A percentile compares a stretch with the other conserved stretches of the same genome.
phyloP scores from a whole-genome alignment of 2,797 vertebrate genomes.

The Oceanodroma leucorhoa region DNA sequence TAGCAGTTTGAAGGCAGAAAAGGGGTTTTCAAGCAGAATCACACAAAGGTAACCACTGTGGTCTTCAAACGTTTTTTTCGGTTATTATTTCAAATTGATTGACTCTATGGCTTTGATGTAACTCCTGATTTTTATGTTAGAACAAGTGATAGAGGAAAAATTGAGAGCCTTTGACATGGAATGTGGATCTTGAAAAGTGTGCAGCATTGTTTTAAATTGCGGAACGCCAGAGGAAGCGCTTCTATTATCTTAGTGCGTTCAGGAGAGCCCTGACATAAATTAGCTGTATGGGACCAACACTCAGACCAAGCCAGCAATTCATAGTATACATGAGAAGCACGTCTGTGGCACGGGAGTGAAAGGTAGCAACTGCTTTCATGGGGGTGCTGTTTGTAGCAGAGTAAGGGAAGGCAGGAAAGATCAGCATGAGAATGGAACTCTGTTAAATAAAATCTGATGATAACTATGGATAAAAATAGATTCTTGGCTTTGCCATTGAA shows the following conservation, averaged over 20 bases:
- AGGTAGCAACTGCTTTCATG: neutral
- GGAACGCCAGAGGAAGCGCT: neutral
- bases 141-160: neutral
- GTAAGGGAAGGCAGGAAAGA: neutral
- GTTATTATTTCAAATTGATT: neutral
- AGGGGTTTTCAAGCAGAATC: neutral
- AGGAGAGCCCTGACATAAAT: neutral
- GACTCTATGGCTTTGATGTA: neutral
- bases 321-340: neutral
- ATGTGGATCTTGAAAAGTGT: neutral
- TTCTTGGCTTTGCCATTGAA: neutral
- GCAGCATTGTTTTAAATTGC: neutral
- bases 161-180: neutral
- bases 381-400: neutral
- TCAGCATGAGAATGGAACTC: neutral
- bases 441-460: neutral
- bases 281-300: neutral
- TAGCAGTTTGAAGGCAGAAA: conserved; percentile 26
- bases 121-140: neutral
- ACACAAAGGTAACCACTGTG: neutral
- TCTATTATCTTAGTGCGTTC: neutral
- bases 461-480: neutral
- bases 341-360: neutral
- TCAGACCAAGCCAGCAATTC: neutral
- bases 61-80: neutral